phyloP scores from a whole-genome alignment of 2,113 vertebrate genomes.

The Sinocyclocheilus maitianheensis region DNA sequence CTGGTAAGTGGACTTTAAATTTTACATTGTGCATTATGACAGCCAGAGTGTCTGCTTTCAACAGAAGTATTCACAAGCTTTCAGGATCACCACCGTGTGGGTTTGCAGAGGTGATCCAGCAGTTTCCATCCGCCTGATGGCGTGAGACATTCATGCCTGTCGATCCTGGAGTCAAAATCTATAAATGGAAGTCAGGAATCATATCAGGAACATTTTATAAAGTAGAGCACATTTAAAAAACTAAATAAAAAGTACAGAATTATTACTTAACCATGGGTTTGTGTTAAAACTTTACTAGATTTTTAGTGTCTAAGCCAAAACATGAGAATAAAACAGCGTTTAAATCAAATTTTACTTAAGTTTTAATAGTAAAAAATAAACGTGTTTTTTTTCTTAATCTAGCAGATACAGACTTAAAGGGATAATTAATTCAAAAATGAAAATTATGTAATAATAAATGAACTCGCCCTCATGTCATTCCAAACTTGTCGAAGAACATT shows the following conservation, averaged over 20 bases:
- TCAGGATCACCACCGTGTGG: background rate
- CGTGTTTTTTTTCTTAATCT: background rate
- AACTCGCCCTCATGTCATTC: no score
- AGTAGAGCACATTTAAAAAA: background rate
- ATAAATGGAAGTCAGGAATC: background rate
- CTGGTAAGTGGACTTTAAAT: constrained; percentile 74
- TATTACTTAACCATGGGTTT: background rate
- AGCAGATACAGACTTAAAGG: background rate
- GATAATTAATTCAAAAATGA: no score
- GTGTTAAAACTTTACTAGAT: background rate
- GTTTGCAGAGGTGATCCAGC: background rate
- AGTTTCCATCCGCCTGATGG: background rate
- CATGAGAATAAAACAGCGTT: background rate
- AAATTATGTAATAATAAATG: no score
- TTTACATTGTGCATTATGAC: constrained; percentile 15
- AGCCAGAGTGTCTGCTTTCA: background rate
- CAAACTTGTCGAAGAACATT: no score
- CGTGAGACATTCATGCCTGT: background rate
- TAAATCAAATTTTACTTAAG: background rate
- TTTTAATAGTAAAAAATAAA: background rate
- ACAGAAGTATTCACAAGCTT: background rate
- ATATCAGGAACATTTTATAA: background rate
- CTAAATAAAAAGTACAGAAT: background rate
- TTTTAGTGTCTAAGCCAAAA: background rate
- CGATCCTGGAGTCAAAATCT: background rate